phyloP scores from a whole-genome alignment of 2,888 invertebrate species.

The Leucophenga montana region DNA sequence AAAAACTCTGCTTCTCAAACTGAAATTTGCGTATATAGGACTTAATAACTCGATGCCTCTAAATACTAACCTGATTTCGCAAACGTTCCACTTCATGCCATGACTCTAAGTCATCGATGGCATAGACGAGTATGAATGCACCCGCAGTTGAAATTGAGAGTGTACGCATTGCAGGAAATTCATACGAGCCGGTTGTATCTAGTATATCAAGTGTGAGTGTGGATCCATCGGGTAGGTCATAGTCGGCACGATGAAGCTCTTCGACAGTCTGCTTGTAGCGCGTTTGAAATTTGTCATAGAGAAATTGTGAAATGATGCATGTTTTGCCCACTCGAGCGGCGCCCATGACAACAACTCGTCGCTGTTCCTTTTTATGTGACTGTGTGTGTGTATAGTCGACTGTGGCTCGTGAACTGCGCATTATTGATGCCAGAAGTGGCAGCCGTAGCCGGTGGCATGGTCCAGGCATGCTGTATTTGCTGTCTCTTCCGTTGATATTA shows the following conservation, averaged over 20 bases:
- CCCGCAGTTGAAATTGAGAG: constrained; percentile 83
- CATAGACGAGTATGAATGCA: constrained; percentile 83
- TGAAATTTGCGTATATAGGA: no score
- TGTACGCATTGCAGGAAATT: constrained; percentile 84
- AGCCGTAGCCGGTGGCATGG: constrained; percentile 63
- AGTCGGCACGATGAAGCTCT: constrained; percentile 76
- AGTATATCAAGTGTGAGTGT: constrained; percentile 79
- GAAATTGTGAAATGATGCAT: constrained; percentile 77
- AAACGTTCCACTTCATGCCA: constrained; percentile 76
- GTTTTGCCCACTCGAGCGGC: constrained; percentile 77
- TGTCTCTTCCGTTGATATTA: not conserved
- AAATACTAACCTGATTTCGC: constrained; percentile 71
- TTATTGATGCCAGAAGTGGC: constrained; percentile 58
- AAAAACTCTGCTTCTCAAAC: no score
- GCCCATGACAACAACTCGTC: constrained; percentile 72
- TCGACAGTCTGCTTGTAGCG: constrained; percentile 79
- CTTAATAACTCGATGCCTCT: constrained; percentile 32
- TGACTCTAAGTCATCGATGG: constrained; percentile 77
- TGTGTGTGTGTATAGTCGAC: constrained; percentile 44
- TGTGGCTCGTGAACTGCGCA: constrained; percentile 35
- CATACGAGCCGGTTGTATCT: constrained; percentile 80
- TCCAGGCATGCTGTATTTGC: constrained; percentile 46
- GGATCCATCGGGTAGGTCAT: constrained; percentile 72
- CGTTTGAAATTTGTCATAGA: constrained; percentile 76
- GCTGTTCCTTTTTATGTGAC: constrained; percentile 60